Conservation (phyloP, 2,797 vertebrate species). For the Erpetoichthys calabaricus region DNA sequence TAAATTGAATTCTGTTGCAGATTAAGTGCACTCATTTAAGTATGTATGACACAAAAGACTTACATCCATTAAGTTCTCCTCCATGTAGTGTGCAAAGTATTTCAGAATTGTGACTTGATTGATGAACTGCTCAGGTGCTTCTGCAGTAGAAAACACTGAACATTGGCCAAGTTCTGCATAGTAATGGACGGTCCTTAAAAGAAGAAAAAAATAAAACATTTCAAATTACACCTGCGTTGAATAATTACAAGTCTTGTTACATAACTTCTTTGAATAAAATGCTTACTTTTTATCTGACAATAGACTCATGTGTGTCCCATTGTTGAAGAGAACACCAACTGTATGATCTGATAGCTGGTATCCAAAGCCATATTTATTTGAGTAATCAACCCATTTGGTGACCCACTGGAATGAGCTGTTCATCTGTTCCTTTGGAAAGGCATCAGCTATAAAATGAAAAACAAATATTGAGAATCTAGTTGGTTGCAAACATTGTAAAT, state of each 20-base stretch:
- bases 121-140: slow-evolving; percentile 85
- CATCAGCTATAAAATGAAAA: slow-evolving; percentile 40
- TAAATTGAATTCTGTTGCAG: slow-evolving; percentile 3
- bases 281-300: slow-evolving; percentile 89
- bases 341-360: slow-evolving; percentile 96
- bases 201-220: background rate
- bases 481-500: too few relatives aligned
- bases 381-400: slow-evolving; percentile 98
- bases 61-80: slow-evolving; percentile 98
- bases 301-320: slow-evolving; percentile 93
- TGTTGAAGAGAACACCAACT: slow-evolving; percentile 96
- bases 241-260: background rate
- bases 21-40: background rate
- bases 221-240: background rate
- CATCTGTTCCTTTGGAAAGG: slow-evolving; percentile 66
- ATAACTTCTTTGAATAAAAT: slow-evolving; percentile 6
- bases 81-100: slow-evolving; percentile 98
- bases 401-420: slow-evolving; percentile 84
- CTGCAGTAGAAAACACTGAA: slow-evolving; percentile 71
- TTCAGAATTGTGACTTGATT: slow-evolving; percentile 93
- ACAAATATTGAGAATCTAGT: background rate
- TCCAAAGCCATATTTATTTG: slow-evolving; percentile 96
- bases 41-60: slow-evolving; percentile 32
- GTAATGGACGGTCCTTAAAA: slow-evolving; percentile 79
- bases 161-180: slow-evolving; percentile 86